Base-by-base conservation (phyloP, 2,797 vertebrate species). In the Gastrophryne carolinensis region DNA sequence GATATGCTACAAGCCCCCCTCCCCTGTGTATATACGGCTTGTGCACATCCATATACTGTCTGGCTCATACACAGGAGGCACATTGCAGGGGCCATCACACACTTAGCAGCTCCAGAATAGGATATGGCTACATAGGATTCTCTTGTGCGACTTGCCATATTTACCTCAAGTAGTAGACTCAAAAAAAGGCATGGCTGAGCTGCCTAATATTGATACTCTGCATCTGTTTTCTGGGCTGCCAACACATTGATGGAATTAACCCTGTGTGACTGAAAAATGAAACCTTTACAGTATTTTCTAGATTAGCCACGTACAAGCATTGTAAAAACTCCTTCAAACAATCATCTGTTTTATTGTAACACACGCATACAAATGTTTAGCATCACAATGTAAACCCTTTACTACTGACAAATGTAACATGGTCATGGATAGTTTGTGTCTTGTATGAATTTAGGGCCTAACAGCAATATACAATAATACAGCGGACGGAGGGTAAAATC, bases 1-100 rank as follows among this genome's bases (percentile, higher is more conserved):
- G 54, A 67, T 60, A 74, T 58, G 19, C 63, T 58, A 21, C 21
- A 29, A 5, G n/a, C 52, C 39, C 63, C 72, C 72, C 53, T 57
- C 61, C 72, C 72, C 50, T 44, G n/a, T n/a, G 23, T 44, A 26
- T 50, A 54, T 35, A 34, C 70, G 39, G 60, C 26, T 34, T 30
- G 71, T 32, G 34, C 24, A 32, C 8, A 30, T n/a, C 35, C 13
- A 58, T 29, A 44, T 13, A 27, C 53, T 24, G 12, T n/a, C 5
- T 47, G 44, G 21, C 44, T 47, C 44, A 47, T 19, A 19, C 11
- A 30, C n/a, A n/a, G 44, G 44, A 56, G 53, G 17, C 53, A 27
- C 53, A 39, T 52, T 37, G 21, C 65, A 24, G 29, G 32, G 17
- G 15, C 37, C 37, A 15, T 61, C 5, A 47, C 17, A 8, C n/a